phyloP scores from a whole-genome alignment of 2,888 invertebrate genomes.

The Pandemis corylana region DNA sequence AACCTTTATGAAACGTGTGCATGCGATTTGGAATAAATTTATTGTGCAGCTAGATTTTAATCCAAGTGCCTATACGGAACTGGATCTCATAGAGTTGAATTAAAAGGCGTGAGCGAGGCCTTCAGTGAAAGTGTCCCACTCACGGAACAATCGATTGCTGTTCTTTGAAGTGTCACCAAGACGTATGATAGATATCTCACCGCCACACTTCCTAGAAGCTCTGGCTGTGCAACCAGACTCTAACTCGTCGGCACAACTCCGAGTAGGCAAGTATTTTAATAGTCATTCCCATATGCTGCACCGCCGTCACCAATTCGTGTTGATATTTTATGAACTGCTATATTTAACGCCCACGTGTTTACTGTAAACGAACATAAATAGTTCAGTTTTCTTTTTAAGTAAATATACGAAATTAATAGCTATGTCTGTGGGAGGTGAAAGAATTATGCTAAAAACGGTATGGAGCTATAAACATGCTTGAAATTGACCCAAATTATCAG shows the following conservation, averaged over 20 bases:
- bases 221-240: conserved; percentile 53
- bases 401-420: conserved; percentile 49
- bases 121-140: conserved; percentile 79
- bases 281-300: conserved; percentile 36
- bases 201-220: conserved; percentile 58
- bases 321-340: conserved; percentile 45
- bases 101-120: conserved; percentile 67
- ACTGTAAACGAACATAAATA: conserved; percentile 50
- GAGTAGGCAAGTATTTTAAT: conserved; percentile 39
- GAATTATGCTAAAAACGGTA: conserved; percentile 65
- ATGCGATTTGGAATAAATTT: conserved; percentile 63
- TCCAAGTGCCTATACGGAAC: conserved; percentile 66
- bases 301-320: conserved; percentile 6
- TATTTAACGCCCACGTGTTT: conserved; percentile 52
- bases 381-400: conserved; percentile 51
- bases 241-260: conserved; percentile 12
- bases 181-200: conserved; percentile 68
- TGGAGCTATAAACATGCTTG: conserved; percentile 48
- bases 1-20: conserved; percentile 71
- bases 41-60: conserved; percentile 69
- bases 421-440: conserved; percentile 63
- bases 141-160: conserved; percentile 74
- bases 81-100: conserved; percentile 72
- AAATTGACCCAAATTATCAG: conserved; percentile 66
- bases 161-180: conserved; percentile 76